Evolutionary conservation across 2,888 invertebrate genomes (phyloP).

Genomic region (Notodonta ziczac): DNA sequence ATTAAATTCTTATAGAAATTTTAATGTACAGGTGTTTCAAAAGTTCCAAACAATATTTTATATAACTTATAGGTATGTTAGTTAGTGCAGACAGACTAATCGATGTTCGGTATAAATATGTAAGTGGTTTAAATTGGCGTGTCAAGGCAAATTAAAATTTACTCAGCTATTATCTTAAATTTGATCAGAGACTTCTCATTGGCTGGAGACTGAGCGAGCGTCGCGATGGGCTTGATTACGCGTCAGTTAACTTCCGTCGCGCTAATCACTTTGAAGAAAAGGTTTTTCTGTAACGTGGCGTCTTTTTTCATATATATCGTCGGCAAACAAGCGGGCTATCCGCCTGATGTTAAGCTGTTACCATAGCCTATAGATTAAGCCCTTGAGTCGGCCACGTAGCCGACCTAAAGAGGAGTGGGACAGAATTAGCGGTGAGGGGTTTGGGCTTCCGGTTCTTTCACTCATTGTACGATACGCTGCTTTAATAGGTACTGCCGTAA

Average conservation of each 20-base stretch:
- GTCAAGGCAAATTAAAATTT: background rate
- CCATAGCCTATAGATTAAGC: no score
- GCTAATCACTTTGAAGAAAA: background rate
- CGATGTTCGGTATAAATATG: background rate
- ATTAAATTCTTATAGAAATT: background rate
- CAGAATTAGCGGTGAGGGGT: no score
- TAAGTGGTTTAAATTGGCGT: constrained; percentile 2
- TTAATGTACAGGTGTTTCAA: background rate
- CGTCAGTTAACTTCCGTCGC: background rate
- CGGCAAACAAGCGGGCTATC: no score
- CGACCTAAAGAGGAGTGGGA: no score
- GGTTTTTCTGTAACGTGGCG: background rate
- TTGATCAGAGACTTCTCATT: constrained; percentile 1
- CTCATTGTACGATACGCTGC: no score
- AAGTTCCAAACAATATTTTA: no score
- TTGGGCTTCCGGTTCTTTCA: no score
- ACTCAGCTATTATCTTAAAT: background rate
- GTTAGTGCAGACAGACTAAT: background rate
- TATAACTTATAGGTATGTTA: no score
- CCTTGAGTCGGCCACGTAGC: no score
- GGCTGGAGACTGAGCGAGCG: background rate
- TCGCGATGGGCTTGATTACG: background rate
- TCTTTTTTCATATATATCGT: no score
- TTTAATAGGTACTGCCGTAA: no score
- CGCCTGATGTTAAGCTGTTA: no score